Evolutionary conservation across 2,113 vertebrate genomes (phyloP).

Genomic region (Eira barbara): DNA sequence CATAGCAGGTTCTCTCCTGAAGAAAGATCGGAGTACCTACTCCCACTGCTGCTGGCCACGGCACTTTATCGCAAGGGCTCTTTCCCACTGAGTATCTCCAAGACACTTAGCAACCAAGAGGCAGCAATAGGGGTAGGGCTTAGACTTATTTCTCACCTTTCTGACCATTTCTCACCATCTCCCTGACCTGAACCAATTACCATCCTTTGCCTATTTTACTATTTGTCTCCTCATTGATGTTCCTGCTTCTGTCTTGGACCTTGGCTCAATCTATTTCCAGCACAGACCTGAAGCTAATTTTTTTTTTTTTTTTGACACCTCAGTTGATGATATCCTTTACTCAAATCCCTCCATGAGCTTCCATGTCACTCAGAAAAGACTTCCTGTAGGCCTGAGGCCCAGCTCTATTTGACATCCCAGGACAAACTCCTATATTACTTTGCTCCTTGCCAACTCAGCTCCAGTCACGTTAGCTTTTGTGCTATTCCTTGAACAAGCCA

Average conservation of each 20-base stretch:
- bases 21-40: no score
- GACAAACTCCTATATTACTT: neutral
- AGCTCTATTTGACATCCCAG: neutral
- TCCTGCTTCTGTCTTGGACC: neutral
- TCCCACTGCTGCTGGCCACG: neutral
- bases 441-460: accelerated
- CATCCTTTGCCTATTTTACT: neutral
- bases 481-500: neutral
- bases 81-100: neutral
- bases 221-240: neutral
- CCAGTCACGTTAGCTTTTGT: neutral
- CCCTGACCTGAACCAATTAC: neutral
- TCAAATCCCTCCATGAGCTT: neutral
- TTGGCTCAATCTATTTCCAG: neutral
- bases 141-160: neutral
- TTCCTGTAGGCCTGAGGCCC: neutral
- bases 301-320: neutral
- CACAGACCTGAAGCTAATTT: neutral
- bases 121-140: neutral
- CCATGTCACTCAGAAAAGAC: neutral
- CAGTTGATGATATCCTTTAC: neutral
- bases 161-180: neutral
- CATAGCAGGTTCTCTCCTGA: neutral
- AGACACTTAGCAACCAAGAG: neutral
- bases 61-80: neutral